Percentiles rank a stretch among this genome's conserved stretches.
phyloP scores from a whole-genome alignment of 2,888 invertebrate species.

The Emmelina monodactyla region DNA sequence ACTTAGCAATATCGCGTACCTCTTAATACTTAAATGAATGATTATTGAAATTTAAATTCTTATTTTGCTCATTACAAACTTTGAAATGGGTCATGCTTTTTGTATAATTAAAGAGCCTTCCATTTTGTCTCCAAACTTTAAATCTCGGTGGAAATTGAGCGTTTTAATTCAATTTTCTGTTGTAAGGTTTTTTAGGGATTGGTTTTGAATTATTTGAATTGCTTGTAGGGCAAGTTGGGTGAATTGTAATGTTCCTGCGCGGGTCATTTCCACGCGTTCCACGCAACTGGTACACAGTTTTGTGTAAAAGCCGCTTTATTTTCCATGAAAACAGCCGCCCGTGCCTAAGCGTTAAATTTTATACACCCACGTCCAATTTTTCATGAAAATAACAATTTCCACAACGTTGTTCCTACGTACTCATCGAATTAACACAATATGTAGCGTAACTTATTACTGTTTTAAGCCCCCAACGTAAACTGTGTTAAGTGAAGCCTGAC shows the following conservation, averaged over 20 bases:
- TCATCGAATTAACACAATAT: no score
- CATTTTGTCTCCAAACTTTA: constrained; percentile 24
- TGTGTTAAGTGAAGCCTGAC: no score
- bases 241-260: constrained; percentile 36
- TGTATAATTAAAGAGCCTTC: constrained; percentile 34
- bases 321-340: constrained; percentile 29
- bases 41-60: constrained; percentile 40
- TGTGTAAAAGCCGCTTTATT: constrained; percentile 33
- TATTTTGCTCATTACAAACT: constrained; percentile 37
- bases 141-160: constrained; percentile 17
- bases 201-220: no score
- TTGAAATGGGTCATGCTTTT: constrained; percentile 33
- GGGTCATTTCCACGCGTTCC: constrained; percentile 44
- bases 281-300: constrained; percentile 31
- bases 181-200: background rate
- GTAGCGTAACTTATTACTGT: no score
- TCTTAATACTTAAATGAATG: constrained; percentile 37
- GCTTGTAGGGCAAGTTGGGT: no score
- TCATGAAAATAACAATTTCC: no score
- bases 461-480: no score
- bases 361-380: constrained; percentile 20
- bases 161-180: background rate
- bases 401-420: no score
- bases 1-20: constrained; percentile 43
- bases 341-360: constrained; percentile 21